Evolutionary conservation across 1,140 invertebrate species (phyloP).

Genomic region (Diplogasteroides magnus): DNA sequence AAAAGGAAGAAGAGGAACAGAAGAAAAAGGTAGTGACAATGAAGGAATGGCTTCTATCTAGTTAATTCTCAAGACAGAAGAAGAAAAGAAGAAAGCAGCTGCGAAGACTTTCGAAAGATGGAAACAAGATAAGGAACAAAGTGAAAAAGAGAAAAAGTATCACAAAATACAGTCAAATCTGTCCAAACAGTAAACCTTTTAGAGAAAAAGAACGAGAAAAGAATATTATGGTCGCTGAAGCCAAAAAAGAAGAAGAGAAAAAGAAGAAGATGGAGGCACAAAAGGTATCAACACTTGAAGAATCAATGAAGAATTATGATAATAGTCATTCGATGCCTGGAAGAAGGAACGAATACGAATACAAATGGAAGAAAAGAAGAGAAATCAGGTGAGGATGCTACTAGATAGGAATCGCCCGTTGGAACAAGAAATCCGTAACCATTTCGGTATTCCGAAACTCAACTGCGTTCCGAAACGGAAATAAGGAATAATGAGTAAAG

Average conservation of each 20-base stretch:
- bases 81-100: background rate
- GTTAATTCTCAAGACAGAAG: background rate
- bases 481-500: no score
- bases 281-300: background rate
- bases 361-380: no score
- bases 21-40: background rate
- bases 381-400: no score
- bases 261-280: background rate
- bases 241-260: background rate
- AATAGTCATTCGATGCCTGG: background rate
- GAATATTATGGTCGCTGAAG: background rate
- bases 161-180: background rate
- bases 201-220: background rate
- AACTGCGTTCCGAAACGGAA: no score
- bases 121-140: background rate
- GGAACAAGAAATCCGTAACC: no score
- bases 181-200: background rate
- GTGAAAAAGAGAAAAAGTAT: background rate
- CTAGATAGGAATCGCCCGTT: no score
- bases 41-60: background rate
- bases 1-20: background rate
- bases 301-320: background rate
- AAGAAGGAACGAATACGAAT: background rate
- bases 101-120: background rate
- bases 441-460: no score